Evolutionary conservation across 2,113 vertebrate genomes (phyloP), one percentile per base, ranked within the genome.

Genomic region (Callaeas wilsoni): DNA sequence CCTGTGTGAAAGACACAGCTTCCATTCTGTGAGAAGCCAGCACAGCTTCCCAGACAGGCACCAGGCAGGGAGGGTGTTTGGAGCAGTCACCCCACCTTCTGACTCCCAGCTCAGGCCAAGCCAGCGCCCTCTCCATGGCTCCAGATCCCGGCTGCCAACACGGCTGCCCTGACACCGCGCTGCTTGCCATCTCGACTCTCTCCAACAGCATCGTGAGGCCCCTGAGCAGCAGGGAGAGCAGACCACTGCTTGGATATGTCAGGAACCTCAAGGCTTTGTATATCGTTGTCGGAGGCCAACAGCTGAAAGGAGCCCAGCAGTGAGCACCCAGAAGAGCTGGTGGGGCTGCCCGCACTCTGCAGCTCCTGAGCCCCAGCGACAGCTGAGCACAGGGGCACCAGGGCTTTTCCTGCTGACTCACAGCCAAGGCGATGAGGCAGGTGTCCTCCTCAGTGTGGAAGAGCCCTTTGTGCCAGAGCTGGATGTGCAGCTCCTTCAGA

Each of bases 261-360:
- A 30, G 25, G 55, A 60, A 27, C n/a, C 16, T 39, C 13, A 29
- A 25, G 67, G 50, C 14, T 35, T 14, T 27, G 42, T 26, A 49
- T 7, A 7, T 19, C 7, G 3, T 5, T 9, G 8, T 18, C 2
- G 3, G 26, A 44, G 59, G 17, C 42, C 32, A 71, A 32, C 42
- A 56, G 30, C 57, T 42, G 49, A 49, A 33, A 42, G 30, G 27
- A 35, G 4, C 8, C 41, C 9, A 30, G 29, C n/a, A 41, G 41
- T 14, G 56, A 63, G 25, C 16, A 14, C 7, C 41, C 6, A 3
- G n/a, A 30, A 21, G 20, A 63, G n/a, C 32, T 1, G 0, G 17
- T 1, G 1, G 32, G 57, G 32, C 49, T 80, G 32, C 17, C 17
- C 0, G 0, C 35, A 6, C 9, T 7, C 20, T 25, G 35, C 42